Evolutionary conservation across 2,888 invertebrate genomes (phyloP), one percentile per base, ranked within the genome.

Genomic region (Eilema griseolum): DNA sequence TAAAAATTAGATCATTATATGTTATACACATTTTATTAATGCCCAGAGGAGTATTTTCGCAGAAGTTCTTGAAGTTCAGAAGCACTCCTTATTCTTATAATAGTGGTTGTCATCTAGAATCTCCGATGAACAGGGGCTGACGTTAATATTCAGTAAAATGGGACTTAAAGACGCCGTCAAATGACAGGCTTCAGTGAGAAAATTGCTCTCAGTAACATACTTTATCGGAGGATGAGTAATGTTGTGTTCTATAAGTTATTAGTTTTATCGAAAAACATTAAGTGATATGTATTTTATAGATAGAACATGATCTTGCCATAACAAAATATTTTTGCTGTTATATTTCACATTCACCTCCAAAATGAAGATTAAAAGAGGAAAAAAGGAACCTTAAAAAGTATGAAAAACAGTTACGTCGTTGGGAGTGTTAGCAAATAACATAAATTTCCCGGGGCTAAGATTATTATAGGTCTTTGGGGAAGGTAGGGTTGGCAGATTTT

Each of bases 161-260:
- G 64, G 75, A 77, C 77, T 67, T 67, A 75, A 28, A 64, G 64
- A 73, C 67, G 76, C 75, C 71, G 72, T 76, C 70, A 75, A 79
- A 77, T 81, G 81, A 76, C 80, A 83, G 78, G 76, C 74, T 80
- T 80, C 76, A 61, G 67, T 69, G 72, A 67, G 79, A 69, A 84
- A 83, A 81, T 84, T 82, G 80, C 76, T 77, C 33, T 71, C 76
- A 66, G 76, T 84, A 84, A 77, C 78, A 78, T 71, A 78, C 71
- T 79, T 46, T 80, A 78, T 77, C 74, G 70, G 68, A 68, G 61
- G 61, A 74, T 26, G 70, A 57, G 71, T 67, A 77, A 78, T 73
- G 77, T 77, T 74, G 77, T 71, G 76, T 72, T 76, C 75, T 69
- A 76, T 75, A 72, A 31, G 52, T 52, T 46, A 46, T 46, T 52